Conservation (phyloP, 64 coral and sea anemone species). For the Montipora capricornis region DNA sequence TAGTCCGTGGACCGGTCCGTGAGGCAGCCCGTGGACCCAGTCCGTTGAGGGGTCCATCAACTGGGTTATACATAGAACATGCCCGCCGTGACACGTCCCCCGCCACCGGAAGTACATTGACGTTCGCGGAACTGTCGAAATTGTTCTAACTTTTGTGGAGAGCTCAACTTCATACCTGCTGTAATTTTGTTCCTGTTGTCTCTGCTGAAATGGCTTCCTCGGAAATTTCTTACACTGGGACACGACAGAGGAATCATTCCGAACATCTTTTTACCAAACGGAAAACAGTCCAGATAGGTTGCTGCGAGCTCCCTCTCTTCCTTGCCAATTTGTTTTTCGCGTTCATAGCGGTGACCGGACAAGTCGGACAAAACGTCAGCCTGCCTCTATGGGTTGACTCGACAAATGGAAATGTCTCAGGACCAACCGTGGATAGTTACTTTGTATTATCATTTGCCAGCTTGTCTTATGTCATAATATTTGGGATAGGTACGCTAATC, state of each 20-base stretch:
- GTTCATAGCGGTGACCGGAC: conserved; percentile 45
- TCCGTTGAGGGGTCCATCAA: too few species aligned
- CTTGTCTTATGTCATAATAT: conserved; percentile 85
- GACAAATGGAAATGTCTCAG: conserved; percentile 23
- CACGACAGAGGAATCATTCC: not conserved
- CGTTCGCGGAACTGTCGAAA: too few species aligned
- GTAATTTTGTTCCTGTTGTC: too few species aligned
- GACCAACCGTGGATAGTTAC: conserved; percentile 69
- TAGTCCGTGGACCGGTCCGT: too few species aligned
- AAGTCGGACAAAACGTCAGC: conserved; percentile 82
- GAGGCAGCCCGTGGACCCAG: too few species aligned
- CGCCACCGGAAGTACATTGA: too few species aligned
- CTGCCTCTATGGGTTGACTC: conserved; percentile 92
- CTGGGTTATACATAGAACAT: too few species aligned
- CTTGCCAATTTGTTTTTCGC: conserved; percentile 85
- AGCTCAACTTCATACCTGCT: too few species aligned
- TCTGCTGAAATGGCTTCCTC: too few species aligned
- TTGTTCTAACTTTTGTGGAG: too few species aligned
- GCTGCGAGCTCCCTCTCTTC: conserved; percentile 24
- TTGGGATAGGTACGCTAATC: conserved; percentile 64
- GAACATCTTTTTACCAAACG: not conserved
- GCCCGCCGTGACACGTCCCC: too few species aligned
- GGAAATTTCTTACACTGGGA: not conserved
- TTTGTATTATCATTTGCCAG: conserved; percentile 89
- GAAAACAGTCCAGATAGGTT: conserved; percentile 55